A percentile compares a stretch with the other conserved stretches of the same genome.
Evolutionary conservation across 1,140 invertebrate genomes (phyloP).

Genomic region (Drosophila mayri): DNA sequence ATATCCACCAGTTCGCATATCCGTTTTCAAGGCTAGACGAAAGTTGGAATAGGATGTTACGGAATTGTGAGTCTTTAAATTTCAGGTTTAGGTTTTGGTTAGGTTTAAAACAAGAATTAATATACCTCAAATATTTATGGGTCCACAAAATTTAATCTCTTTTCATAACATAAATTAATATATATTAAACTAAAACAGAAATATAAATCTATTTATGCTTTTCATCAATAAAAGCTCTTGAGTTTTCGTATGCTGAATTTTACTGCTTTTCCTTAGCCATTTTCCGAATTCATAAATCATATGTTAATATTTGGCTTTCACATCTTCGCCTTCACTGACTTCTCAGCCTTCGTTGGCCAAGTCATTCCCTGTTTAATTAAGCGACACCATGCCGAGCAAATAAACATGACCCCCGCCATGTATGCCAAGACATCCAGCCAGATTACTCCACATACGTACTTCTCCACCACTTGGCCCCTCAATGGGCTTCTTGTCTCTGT

Average conservation of each 20-base stretch:
- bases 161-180: too few relatives aligned
- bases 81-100: too few relatives aligned
- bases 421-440: slow-evolving; percentile 6
- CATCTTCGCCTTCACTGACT: not conserved
- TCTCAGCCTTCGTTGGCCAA: slow-evolving; percentile 6
- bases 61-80: too few relatives aligned
- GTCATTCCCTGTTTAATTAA: slow-evolving; percentile 65
- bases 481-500: slow-evolving; percentile 37
- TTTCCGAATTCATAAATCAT: slow-evolving; percentile 55
- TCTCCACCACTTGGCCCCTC: not conserved
- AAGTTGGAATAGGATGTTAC: not conserved
- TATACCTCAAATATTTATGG: not conserved
- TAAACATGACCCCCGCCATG: slow-evolving; percentile 26
- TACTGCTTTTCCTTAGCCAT: not conserved
- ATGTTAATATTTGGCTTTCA: slow-evolving; percentile 45
- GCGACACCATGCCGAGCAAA: slow-evolving; percentile 56
- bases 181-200: not conserved
- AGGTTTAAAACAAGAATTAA: too few relatives aligned
- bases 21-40: not conserved
- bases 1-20: not conserved
- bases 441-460: slow-evolving; percentile 18
- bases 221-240: not conserved
- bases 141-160: too few relatives aligned
- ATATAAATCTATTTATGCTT: not conserved
- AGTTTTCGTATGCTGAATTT: not conserved